Evolutionary conservation across 2,797 vertebrate genomes (phyloP).

Genomic region (Potorous gilbertii): DNA sequence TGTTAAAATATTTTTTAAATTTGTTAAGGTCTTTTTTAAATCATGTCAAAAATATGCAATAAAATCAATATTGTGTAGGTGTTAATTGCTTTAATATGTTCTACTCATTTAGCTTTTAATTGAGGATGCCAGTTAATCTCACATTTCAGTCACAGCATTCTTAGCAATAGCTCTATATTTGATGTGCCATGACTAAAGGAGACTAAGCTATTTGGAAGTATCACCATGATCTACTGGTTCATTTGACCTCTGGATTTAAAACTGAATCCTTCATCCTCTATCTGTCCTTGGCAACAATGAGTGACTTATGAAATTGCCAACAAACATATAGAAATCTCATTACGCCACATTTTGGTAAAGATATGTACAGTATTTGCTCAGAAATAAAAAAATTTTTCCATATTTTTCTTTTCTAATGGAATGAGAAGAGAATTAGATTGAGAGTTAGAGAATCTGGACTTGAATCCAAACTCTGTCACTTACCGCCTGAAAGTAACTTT

Average conservation of each 20-base stretch:
- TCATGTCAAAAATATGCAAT: background rate
- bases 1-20: background rate
- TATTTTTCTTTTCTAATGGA: background rate
- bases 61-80: background rate
- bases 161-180: background rate
- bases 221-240: background rate
- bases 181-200: background rate
- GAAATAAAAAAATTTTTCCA: background rate
- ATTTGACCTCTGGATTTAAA: background rate
- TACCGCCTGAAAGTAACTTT: background rate
- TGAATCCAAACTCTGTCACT: background rate
- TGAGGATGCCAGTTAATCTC: background rate
- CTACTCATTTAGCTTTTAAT: background rate
- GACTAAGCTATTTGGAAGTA: background rate
- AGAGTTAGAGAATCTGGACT: background rate
- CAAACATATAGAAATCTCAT: background rate
- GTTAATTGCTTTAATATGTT: background rate
- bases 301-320: background rate
- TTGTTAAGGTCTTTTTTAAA: background rate
- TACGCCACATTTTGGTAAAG: background rate
- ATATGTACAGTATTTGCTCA: background rate
- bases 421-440: background rate
- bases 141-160: background rate
- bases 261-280: background rate
- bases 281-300: background rate